Evolutionary conservation across 2,888 invertebrate genomes (phyloP), one percentile per base, ranked within the genome.

Genomic region (Heliconius charithonia): DNA sequence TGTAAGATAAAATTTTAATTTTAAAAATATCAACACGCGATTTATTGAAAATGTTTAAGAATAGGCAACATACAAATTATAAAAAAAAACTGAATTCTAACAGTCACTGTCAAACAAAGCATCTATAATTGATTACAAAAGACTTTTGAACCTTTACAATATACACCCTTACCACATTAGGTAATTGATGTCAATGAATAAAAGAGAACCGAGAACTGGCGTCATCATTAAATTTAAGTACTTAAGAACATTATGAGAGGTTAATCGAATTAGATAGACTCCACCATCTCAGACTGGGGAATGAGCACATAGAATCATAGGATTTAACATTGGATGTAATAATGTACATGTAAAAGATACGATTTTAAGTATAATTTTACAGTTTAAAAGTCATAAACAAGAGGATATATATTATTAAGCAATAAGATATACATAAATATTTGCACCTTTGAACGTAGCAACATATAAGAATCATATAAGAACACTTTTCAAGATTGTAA

Each of bases 111-210:
- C 41, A 59, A 29, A 41, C 29, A 25, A 69, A 25, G 51, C 19
- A 29, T 76, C 66, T 67, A 51, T 45, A 71, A 77, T 63, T 62
- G 67, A 62, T 56, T 41, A 73, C 37, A 16, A 78, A 67, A 71
- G n/a, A n/a, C n/a, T 37, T 77, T 71, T 67, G 62, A 63, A 71
- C 67, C 71, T 63, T 29, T 65, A 72, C n/a, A 59, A 56, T 66
- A 59, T 73, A 73, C 76, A 80, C 76, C 63, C 76, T 75, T 74
- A 70, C 78, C 62, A 79, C 71, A 76, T 77, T 69, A 77, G 65
- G 27, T 82, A 93, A 93, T 93, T 93, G 91, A 92, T 89, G 92
- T 87, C 90, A 89, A 92, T 91, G 88, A 91, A 90, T 88, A 86
- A 87, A 87, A 88, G 88, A 89, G 91, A 91, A 90, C 91, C 88